Base-by-base conservation (phyloP, 2,113 vertebrate species). In the Takifugu bimaculatus region DNA sequence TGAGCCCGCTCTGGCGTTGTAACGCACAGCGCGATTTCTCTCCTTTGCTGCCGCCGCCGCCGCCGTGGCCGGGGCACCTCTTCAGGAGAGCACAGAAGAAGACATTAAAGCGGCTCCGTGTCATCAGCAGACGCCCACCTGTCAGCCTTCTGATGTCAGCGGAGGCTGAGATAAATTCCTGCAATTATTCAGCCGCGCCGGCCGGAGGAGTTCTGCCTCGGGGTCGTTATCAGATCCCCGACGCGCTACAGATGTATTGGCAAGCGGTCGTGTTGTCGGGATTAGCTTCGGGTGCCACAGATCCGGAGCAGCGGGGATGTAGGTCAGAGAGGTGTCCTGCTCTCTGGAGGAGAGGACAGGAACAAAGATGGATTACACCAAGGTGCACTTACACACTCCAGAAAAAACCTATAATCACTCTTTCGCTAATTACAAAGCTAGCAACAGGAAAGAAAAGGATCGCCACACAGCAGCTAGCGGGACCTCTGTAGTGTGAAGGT, bases 151-250 rank as follows among this genome's bases (percentile, higher is more conserved):
- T 69, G 63, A 79, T 74, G 32, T 76, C 65, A 75, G 68, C 61
- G 50, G 47, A 56, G 76, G 77, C 71, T 78, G 52, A 78, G 63
- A 81, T 73, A 81, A 81, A 85, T 78, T 84, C 74, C 61, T 65
- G 25, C 50, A 62, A 72, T 83, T 81, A 63, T 65, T 86, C 79
- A 81, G 60, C 67, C 50, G 9, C 35, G 11, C 20, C 11, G 35
- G 35, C 35, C 60, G 65, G 35, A 50, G 64, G 72, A 57, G 54
- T 72, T 61, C 49, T 50, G 54, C 20, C 20, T 20, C 20, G 20
- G 20, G 20, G 20, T 20, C 20, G 20, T 20, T 20, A 20, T 20
- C 20, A 20, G 20, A 20, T 20, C 20, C 20, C 20, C 20, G 20
- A 20, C 20, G 20, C 20, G 20, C 20, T 20, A 20, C 61, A 75